Conservation (phyloP, 2,888 invertebrate species). For the Andrena camellia region DNA sequence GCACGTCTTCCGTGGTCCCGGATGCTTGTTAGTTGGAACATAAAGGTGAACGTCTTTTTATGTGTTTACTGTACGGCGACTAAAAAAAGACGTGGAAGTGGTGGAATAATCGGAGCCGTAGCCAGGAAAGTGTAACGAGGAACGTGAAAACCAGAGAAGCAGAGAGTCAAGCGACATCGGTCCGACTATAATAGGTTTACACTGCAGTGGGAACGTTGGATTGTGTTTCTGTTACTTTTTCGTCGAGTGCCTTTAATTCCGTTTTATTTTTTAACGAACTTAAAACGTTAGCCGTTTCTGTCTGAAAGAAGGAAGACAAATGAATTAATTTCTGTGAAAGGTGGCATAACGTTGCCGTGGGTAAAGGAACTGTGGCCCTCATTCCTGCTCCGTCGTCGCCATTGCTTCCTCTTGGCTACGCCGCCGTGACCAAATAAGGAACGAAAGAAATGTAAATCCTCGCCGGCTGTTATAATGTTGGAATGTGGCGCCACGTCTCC, state of each 20-base stretch:
- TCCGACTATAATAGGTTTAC: slow-evolving; percentile 39
- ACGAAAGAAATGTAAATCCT: slow-evolving; percentile 61
- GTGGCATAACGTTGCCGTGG: slow-evolving; percentile 10
- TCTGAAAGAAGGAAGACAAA: slow-evolving; percentile 15
- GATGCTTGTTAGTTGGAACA: slow-evolving; percentile 46
- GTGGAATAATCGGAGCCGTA: slow-evolving; percentile 26
- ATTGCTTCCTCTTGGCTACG: neutral
- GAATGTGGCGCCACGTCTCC: slow-evolving; percentile 59
- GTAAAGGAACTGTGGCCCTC: slow-evolving; percentile 10
- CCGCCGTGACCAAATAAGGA: slow-evolving; percentile 2
- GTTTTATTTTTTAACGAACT: slow-evolving; percentile 13
- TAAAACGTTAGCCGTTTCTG: slow-evolving; percentile 2
- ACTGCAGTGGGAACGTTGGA: neutral
- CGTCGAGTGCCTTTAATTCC: slow-evolving; percentile 4
- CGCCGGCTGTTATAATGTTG: slow-evolving; percentile 68
- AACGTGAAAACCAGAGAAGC: neutral
- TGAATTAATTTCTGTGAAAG: slow-evolving; percentile 30
- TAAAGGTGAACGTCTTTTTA: slow-evolving; percentile 37
- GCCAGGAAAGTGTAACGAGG: slow-evolving; percentile 41
- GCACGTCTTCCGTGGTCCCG: slow-evolving; percentile 13
- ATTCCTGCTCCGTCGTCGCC: neutral
- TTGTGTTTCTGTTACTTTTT: slow-evolving; percentile 13
- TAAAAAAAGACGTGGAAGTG: slow-evolving; percentile 17
- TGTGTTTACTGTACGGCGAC: slow-evolving; percentile 37
- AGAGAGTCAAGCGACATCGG: neutral